Evolutionary conservation across 2,113 vertebrate genomes (phyloP).

Genomic region (Grallaria varia): DNA sequence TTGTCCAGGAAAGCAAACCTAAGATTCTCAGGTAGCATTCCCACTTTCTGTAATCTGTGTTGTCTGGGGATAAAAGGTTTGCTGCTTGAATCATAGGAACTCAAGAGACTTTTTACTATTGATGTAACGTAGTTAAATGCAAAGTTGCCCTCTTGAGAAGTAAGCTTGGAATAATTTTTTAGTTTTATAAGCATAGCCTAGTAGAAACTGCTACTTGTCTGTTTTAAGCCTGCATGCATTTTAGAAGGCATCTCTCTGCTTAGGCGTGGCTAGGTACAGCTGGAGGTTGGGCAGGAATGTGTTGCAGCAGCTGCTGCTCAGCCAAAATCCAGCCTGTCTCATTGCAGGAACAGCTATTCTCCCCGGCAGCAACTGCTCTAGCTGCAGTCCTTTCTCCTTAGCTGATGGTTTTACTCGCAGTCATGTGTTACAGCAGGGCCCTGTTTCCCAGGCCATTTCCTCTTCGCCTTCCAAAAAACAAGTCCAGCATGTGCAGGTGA

Average conservation of each 20-base stretch:
- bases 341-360: background rate
- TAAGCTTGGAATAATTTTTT: constrained; percentile 14
- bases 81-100: background rate
- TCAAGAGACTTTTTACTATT: constrained; percentile 3
- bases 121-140: constrained; percentile 1
- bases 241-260: background rate
- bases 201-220: background rate
- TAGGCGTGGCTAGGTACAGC: background rate
- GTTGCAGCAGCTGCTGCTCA: background rate
- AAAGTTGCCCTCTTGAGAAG: constrained; percentile 1
- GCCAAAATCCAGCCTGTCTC: background rate
- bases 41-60: background rate
- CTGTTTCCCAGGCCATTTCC: background rate
- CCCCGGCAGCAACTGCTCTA: fast-evolving
- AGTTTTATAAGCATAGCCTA: background rate
- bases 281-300: background rate
- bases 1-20: background rate
- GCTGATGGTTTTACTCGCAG: background rate
- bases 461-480: background rate
- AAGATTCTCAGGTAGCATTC: background rate
- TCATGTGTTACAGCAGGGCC: background rate
- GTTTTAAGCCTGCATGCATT: background rate
- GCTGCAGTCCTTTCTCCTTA: background rate
- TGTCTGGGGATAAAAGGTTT: background rate
- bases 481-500: background rate